phyloP scores from a whole-genome alignment of 2,113 vertebrate genomes.

The Platanista minor region DNA sequence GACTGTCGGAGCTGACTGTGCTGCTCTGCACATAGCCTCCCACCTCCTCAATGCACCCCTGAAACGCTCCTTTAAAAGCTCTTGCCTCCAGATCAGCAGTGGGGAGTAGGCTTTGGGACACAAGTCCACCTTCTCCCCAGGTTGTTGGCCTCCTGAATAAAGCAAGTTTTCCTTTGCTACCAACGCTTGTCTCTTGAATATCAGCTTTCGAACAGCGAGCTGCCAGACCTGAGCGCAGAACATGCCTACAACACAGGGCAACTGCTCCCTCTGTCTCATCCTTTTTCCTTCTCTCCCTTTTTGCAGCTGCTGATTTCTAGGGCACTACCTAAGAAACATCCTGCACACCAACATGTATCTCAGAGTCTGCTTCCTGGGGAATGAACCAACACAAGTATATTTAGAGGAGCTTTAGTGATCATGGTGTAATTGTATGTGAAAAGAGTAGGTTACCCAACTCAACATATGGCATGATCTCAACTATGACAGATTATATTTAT shows the following conservation, averaged over 20 bases:
- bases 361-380: neutral
- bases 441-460: neutral
- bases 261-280: neutral
- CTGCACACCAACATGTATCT: neutral
- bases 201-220: fast-evolving
- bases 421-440: neutral
- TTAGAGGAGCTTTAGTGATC: neutral
- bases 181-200: neutral
- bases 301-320: neutral
- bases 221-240: neutral
- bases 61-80: neutral
- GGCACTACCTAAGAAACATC: neutral
- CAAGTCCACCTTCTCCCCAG: neutral
- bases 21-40: neutral
- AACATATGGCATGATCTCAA: neutral
- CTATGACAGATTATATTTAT: neutral
- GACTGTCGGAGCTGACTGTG: neutral
- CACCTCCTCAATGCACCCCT: neutral
- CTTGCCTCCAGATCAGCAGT: neutral
- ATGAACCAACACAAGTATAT: neutral
- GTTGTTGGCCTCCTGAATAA: neutral
- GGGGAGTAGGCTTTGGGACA: neutral
- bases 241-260: neutral
- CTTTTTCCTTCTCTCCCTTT: neutral
- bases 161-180: neutral